Percentiles rank a stretch among this genome's conserved stretches.
Evolutionary conservation across 2,113 vertebrate genomes (phyloP).

Genomic region (Haemorhous mexicanus): DNA sequence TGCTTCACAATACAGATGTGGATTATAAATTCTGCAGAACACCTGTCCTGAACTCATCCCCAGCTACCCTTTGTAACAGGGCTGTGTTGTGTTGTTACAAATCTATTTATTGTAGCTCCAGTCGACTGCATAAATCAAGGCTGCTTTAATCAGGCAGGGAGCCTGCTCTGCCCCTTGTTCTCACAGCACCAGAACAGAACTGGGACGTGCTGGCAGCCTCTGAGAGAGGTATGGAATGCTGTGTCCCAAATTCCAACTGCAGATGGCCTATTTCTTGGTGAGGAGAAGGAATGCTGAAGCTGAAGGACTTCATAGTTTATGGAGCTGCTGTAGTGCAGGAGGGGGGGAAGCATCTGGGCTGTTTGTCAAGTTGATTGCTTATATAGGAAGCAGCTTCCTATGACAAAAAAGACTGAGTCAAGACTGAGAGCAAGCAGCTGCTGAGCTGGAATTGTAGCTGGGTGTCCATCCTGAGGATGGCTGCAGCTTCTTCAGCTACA

Average conservation of each 20-base stretch:
- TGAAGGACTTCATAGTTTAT: background rate
- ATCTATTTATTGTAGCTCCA: background rate
- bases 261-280: background rate
- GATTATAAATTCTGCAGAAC: background rate
- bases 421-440: constrained; percentile 25
- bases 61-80: background rate
- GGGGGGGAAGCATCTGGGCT: background rate
- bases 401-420: background rate
- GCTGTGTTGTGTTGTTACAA: background rate
- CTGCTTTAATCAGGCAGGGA: background rate
- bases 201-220: background rate
- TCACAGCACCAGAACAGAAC: background rate
- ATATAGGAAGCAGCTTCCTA: background rate
- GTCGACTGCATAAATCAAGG: background rate
- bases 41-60: constrained; percentile 16
- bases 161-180: background rate
- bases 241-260: background rate
- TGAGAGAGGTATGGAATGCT: background rate
- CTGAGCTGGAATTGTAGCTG: background rate
- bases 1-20: background rate
- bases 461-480: background rate
- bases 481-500: background rate
- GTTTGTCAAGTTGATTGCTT: constrained; percentile 24
- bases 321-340: background rate
- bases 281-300: background rate